Evolutionary conservation across 2,797 vertebrate species (phyloP).

Genomic region (Sphenopsis melanotis): DNA sequence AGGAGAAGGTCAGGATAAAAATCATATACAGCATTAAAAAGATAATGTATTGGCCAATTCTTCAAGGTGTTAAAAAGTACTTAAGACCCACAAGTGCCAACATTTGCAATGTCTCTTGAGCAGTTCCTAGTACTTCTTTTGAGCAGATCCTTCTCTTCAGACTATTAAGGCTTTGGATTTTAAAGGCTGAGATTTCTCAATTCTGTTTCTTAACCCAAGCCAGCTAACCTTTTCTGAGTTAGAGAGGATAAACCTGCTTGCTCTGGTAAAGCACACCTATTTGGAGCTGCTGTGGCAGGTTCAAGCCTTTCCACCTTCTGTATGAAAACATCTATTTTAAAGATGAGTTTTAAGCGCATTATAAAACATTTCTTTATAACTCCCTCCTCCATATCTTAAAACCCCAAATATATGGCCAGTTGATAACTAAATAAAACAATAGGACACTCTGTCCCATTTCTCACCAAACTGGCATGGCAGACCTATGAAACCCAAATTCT

Average conservation of each 20-base stretch:
- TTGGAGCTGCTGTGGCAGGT: not conserved
- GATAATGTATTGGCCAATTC: slow-evolving; percentile 49
- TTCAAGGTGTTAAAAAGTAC: slow-evolving; percentile 61
- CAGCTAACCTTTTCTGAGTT: not conserved
- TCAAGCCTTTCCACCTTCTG: not conserved
- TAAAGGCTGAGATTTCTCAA: not conserved
- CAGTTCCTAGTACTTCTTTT: not conserved
- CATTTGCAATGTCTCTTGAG: not conserved
- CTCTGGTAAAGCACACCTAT: not conserved
- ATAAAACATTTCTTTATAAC: not conserved
- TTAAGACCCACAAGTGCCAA: slow-evolving; percentile 32
- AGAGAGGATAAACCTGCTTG: not conserved
- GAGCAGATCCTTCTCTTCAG: not conserved
- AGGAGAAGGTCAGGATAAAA: slow-evolving; percentile 59
- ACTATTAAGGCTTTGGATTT: not conserved
- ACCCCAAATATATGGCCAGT: not conserved
- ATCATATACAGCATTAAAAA: slow-evolving; percentile 54
- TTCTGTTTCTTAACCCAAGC: not conserved
- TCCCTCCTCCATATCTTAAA: not conserved
- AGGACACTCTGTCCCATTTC: not conserved
- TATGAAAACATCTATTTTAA: not conserved
- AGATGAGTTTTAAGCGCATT: not conserved
- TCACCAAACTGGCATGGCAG: not conserved
- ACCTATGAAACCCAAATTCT: not conserved
- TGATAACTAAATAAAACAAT: not conserved